Evolutionary conservation across 2,113 vertebrate genomes (phyloP).

Genomic region (Danio rerio): GRCz12tu NC_133181.1:33038501-33039000

Average conservation of each 20-base stretch:
- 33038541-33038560: too few species aligned
- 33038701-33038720: background rate
- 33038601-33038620: too few species aligned
- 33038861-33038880: constrained; percentile 20
- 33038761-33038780: background rate
- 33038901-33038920: background rate
- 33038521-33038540: too few species aligned
- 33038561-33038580: too few species aligned
- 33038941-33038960: constrained; percentile 26
- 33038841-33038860: background rate
- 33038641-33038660: background rate
- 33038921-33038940: constrained; percentile 15
- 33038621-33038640: background rate
- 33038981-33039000: constrained; percentile 26
- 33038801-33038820: background rate
- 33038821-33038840: background rate
- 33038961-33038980: constrained; percentile 15
- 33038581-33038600: too few species aligned
- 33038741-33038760: background rate
- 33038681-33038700: background rate
- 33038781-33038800: background rate
- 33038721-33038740: background rate
- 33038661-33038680: background rate
- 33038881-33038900: constrained; percentile 21
- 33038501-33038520: too few species aligned